Conservation (phyloP, 2,797 vertebrate species). For the Gymnoscopelus braueri region DNA sequence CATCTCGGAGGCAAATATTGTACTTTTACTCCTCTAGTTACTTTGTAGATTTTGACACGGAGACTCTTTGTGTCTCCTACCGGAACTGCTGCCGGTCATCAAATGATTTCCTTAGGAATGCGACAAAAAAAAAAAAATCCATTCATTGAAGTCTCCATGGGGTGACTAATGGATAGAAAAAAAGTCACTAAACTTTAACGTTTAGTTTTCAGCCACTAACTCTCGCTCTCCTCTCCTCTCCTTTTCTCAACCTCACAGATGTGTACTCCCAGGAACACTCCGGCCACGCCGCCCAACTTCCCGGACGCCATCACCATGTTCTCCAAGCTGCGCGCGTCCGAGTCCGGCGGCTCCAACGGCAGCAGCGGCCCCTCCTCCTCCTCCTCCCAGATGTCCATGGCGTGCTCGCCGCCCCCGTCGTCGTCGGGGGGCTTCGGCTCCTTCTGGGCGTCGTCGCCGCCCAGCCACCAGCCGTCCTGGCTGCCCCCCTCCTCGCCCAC, state of each 20-base stretch:
- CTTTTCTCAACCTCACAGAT: conserved; percentile 76
- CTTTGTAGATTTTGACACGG: too few relatives aligned
- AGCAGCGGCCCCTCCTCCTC: conserved; percentile 70
- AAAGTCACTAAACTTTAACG: too few relatives aligned
- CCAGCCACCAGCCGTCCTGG: conserved; percentile 85
- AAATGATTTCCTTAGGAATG: too few relatives aligned
- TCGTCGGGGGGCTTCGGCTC: conserved; percentile 84
- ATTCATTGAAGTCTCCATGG: too few relatives aligned
- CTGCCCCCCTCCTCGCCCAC: conserved; percentile 87
- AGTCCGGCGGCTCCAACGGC: conserved; percentile 71
- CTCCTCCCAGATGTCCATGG: conserved; percentile 79
- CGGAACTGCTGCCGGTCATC: too few relatives aligned
- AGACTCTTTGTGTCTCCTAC: too few relatives aligned
- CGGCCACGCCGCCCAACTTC: conserved; percentile 94
- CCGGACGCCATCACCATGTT: conserved; percentile 95
- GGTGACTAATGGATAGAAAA: too few relatives aligned
- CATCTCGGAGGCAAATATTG: too few relatives aligned
- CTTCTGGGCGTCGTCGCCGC: conserved; percentile 91
- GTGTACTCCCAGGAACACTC: conserved; percentile 95
- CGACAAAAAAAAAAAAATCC: too few relatives aligned
- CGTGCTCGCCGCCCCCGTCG: conserved; percentile 86
- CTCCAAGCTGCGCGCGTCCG: conserved; percentile 91
- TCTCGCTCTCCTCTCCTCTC: background rate
- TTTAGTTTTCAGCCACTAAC: background rate
- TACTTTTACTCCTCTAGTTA: too few relatives aligned